These are phyloP conservation scores for Callyntrura sp. DNA, from an alignment of 2,888 invertebrate genomes.

Conservation along the genomic window DNA sequence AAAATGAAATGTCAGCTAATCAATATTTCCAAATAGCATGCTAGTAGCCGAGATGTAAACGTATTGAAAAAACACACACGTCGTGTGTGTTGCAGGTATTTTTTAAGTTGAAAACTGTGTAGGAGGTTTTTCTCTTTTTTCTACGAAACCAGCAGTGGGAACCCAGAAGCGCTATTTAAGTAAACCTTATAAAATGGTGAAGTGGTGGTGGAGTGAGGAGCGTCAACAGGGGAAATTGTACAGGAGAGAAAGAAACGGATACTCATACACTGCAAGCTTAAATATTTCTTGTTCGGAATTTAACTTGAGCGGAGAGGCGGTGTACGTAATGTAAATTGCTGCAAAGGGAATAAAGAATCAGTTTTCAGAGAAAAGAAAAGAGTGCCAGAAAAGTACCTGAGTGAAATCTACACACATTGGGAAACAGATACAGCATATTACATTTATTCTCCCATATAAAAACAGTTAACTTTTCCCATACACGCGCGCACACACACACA, in stretches of 20 bases:
- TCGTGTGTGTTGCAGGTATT: neutral
- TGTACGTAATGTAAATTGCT: slow-evolving; percentile 48
- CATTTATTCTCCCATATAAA: slow-evolving; percentile 1
- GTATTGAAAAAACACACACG: neutral
- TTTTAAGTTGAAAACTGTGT: neutral
- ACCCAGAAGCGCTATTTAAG: neutral
- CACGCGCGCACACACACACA: neutral
- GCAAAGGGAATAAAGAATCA: slow-evolving; percentile 69
- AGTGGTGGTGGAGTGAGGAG: neutral
- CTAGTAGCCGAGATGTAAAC: neutral
- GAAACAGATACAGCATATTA: neutral
- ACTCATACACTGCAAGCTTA: neutral
- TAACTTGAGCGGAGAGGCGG: neutral
- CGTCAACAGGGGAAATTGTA: slow-evolving; percentile 28
- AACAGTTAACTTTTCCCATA: slow-evolving; percentile 7
- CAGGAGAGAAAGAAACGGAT: neutral
- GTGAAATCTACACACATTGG: neutral
- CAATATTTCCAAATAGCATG: slow-evolving; percentile 14
- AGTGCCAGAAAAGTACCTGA: neutral
- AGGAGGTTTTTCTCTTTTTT: neutral
- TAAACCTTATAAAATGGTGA: neutral
- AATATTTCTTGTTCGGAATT: slow-evolving; percentile 4
- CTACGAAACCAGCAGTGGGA: neutral
- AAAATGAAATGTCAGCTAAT: slow-evolving; percentile 54
- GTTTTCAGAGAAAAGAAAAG: slow-evolving; percentile 12